These are phyloP conservation scores for Bambusicola thoracicus DNA, from an alignment of 2,113 vertebrate genomes.

Conservation along the genomic window DNA sequence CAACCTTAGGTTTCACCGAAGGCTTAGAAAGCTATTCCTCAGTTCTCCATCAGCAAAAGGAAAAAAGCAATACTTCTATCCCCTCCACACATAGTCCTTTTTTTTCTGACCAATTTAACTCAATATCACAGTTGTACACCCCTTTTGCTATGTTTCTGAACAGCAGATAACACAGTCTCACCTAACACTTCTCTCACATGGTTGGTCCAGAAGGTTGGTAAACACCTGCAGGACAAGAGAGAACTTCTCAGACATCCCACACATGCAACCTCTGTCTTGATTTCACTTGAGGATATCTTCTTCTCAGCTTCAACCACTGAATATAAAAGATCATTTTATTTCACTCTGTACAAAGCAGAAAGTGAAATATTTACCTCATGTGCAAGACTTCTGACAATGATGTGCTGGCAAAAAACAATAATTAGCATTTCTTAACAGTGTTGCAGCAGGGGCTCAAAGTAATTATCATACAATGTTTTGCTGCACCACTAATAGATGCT, in stretches of 20 bases:
- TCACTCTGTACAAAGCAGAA: neutral
- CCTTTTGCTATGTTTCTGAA: neutral
- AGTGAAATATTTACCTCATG: neutral
- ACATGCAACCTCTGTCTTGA: rapidly evolving
- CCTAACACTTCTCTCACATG: neutral
- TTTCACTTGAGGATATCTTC: neutral
- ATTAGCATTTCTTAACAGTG: neutral
- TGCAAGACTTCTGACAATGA: neutral
- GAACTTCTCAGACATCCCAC: neutral
- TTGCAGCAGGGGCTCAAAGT: neutral
- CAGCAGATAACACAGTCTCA: neutral
- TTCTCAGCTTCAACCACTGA: neutral
- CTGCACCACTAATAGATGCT: neutral
- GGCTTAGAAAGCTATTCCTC: neutral
- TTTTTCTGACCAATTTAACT: neutral
- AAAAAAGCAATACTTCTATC: neutral
- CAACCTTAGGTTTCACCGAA: neutral
- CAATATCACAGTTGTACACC: neutral
- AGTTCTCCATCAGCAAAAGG: neutral
- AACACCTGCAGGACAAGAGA: neutral
- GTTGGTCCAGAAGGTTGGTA: neutral
- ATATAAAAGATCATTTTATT: neutral
- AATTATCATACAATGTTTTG: neutral
- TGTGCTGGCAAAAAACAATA: neutral
- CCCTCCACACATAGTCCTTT: neutral